Evolutionary conservation across 1,140 invertebrate genomes (phyloP).

Genomic region (Neodiprion lecontei): DNA sequence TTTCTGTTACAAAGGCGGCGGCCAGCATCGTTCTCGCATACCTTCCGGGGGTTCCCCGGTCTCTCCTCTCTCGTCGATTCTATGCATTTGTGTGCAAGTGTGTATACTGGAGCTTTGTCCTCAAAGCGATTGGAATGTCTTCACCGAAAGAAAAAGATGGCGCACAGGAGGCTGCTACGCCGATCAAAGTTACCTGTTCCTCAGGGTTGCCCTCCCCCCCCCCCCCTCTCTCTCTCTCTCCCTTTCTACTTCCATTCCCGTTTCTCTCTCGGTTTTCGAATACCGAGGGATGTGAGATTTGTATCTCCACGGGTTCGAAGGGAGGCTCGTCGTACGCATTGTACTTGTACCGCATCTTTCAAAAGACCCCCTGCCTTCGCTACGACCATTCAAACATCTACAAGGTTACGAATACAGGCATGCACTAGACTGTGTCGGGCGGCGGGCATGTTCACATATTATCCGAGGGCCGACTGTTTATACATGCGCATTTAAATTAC

Average conservation of each 20-base stretch:
- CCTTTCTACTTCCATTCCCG: background rate
- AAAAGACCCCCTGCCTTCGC: slow-evolving; percentile 1
- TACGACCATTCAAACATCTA: background rate
- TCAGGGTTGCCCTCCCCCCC: background rate
- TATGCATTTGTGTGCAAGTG: too few relatives aligned
- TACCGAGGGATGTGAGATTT: slow-evolving; percentile 4
- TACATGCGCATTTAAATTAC: background rate
- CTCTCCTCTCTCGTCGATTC: background rate
- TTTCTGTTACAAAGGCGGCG: too few relatives aligned
- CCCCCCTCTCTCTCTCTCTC: background rate
- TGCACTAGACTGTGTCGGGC: background rate
- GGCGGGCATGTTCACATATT: too few relatives aligned
- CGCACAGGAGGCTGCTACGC: background rate
- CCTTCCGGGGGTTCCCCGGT: background rate
- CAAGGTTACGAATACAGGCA: background rate
- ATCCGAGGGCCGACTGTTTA: background rate
- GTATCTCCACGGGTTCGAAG: background rate
- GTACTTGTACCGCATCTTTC: slow-evolving; percentile 5
- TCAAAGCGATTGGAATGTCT: background rate
- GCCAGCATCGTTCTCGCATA: background rate
- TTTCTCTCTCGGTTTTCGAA: background rate
- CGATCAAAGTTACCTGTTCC: background rate
- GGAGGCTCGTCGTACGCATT: background rate
- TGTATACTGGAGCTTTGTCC: too few relatives aligned
- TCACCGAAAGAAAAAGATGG: background rate